Percentiles rank a stretch among this genome's conserved stretches.
Evolutionary conservation across 2,113 vertebrate species (phyloP).

Genomic region (Brachirus orientalis): DNA sequence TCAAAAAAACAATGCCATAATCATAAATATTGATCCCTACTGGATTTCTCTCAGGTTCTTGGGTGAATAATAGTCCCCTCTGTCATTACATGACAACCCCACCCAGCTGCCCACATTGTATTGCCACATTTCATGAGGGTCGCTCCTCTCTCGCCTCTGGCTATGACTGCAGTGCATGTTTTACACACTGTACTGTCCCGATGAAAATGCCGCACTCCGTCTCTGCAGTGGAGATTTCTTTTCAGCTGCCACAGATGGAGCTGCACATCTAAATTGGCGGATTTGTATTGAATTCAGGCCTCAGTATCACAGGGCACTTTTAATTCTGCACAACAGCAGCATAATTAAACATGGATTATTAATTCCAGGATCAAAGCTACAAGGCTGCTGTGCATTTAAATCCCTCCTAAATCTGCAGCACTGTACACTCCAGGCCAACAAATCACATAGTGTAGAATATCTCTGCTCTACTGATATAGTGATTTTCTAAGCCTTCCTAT

Average conservation of each 20-base stretch:
- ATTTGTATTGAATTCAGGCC: conserved; percentile 18
- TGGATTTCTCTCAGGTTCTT: conserved; percentile 23
- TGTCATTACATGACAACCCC: conserved; percentile 15
- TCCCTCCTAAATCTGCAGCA: conserved; percentile 14
- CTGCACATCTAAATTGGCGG: conserved; percentile 5
- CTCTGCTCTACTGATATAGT: conserved; percentile 46
- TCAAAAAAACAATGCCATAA: conserved; percentile 15
- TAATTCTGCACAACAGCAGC: conserved; percentile 17
- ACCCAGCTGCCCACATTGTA: conserved; percentile 12
- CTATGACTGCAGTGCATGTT: conserved; percentile 50
- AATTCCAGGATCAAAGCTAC: conserved; percentile 35
- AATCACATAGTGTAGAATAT: conserved; percentile 35
- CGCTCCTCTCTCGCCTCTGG: conserved; percentile 42
- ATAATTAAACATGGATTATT: conserved; percentile 18
- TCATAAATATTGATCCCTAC: conserved; percentile 28
- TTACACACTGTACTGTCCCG: conserved; percentile 39
- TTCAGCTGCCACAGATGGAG: background rate
- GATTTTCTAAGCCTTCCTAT: conserved; percentile 57
- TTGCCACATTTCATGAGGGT: conserved; percentile 36
- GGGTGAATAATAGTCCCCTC: conserved; percentile 27
- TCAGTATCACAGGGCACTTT: conserved; percentile 5
- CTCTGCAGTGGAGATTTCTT: conserved; percentile 24
- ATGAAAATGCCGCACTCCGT: conserved; percentile 38
- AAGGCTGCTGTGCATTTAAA: conserved; percentile 13
- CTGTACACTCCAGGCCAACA: conserved; percentile 18